Percentiles rank a stretch among this genome's conserved stretches.
phyloP scores from a whole-genome alignment of 2,888 invertebrate species.

The Malthinus seriepunctatus region DNA sequence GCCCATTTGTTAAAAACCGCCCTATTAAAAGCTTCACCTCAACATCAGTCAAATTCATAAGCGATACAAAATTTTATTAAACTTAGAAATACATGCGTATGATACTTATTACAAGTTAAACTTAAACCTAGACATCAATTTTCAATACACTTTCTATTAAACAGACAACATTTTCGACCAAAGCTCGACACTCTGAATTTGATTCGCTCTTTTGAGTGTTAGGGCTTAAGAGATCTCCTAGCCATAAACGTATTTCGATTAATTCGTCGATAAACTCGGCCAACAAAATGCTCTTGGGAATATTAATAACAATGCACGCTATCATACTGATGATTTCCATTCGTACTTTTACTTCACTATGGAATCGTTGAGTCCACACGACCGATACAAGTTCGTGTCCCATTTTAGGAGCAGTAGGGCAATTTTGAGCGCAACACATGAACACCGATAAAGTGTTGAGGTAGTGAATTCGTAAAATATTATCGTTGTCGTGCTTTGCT shows the following conservation, averaged over 20 bases:
- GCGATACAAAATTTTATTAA: too few relatives aligned
- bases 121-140: constrained; percentile 36
- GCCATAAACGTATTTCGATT: constrained; percentile 69
- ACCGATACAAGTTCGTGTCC: constrained; percentile 69
- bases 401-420: constrained; percentile 65
- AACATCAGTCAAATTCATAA: too few relatives aligned
- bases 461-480: constrained; percentile 68
- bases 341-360: constrained; percentile 68
- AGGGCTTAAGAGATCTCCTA: constrained; percentile 61
- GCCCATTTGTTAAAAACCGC: too few relatives aligned
- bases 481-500: constrained; percentile 66
- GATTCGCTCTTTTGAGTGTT: constrained; percentile 65
- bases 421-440: constrained; percentile 70
- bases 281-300: constrained; percentile 62
- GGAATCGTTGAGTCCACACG: constrained; percentile 67
- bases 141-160: constrained; percentile 59
- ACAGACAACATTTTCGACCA: constrained; percentile 65
- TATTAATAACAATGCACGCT: constrained; percentile 65
- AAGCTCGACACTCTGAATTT: constrained; percentile 64
- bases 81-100: neutral
- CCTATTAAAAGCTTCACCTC: too few relatives aligned
- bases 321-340: constrained; percentile 68
- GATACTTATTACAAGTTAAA: neutral
- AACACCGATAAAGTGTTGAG: constrained; percentile 70
- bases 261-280: constrained; percentile 65